A percentile compares a stretch with the other conserved stretches of the same genome.
Evolutionary conservation across 1,140 invertebrate species (phyloP).

Genomic region (Trachelipus rathkii): DNA sequence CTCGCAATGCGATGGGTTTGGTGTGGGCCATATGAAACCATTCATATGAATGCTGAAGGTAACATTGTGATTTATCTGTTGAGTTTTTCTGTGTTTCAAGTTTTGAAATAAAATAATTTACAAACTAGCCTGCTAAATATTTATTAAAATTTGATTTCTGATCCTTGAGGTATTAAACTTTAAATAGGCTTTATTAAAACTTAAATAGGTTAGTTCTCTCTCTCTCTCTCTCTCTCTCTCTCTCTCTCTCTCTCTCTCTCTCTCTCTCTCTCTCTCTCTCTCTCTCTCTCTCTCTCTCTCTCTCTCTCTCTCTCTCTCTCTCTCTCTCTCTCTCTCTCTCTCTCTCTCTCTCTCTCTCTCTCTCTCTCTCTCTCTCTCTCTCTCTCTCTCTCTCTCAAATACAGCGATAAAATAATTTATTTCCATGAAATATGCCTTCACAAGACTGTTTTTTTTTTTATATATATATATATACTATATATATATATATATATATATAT

Average conservation of each 20-base stretch:
- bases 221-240: not conserved
- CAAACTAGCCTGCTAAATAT: not conserved
- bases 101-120: not conserved
- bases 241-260: not conserved
- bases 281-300: not conserved
- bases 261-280: not conserved
- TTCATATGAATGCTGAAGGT: constrained; percentile 91
- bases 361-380: not conserved
- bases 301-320: not conserved
- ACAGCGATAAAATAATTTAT: too few species aligned
- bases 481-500: too few species aligned
- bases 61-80: constrained; percentile 65
- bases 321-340: not conserved
- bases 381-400: not conserved
- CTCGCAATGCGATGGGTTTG: constrained; percentile 93
- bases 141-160: not conserved
- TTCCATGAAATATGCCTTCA: too few species aligned
- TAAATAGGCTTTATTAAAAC: too few species aligned
- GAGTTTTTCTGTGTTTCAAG: not conserved
- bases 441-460: too few species aligned
- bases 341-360: not conserved
- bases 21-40: constrained; percentile 86
- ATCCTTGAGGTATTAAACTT: not conserved
- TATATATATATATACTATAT: too few species aligned
- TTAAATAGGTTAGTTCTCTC: too few species aligned